Evolutionary conservation across 2,113 vertebrate species (phyloP).

Genomic region (Actenoides hombroni): DNA sequence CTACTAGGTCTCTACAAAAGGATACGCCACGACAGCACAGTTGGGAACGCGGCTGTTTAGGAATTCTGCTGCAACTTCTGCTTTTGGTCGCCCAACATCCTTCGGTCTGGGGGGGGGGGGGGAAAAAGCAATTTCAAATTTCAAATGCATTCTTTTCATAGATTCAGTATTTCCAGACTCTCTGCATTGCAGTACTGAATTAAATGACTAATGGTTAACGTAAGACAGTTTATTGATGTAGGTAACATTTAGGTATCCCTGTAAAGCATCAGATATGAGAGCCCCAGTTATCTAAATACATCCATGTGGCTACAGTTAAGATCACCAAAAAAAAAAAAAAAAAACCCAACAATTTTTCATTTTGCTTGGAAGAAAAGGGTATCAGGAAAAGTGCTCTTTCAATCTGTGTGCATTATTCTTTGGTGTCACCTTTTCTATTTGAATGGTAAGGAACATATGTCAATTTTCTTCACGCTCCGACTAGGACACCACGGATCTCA

Average conservation of each 20-base stretch:
- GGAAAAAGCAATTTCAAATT: slow-evolving; percentile 10
- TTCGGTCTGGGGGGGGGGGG: slow-evolving; percentile 76
- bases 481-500: neutral
- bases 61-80: slow-evolving; percentile 94
- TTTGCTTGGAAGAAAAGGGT: neutral
- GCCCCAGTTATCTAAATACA: neutral
- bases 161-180: neutral
- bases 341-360: neutral
- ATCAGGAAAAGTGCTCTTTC: neutral
- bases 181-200: accelerated
- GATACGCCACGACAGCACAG: slow-evolving; percentile 94
- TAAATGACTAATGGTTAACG: neutral
- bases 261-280: neutral
- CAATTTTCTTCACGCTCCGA: neutral
- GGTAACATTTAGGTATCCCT: neutral
- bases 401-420: neutral
- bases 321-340: neutral
- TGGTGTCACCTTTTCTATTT: neutral
- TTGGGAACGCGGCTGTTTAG: slow-evolving; percentile 88
- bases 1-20: slow-evolving; percentile 63
- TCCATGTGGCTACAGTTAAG: neutral
- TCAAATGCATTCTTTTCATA: neutral
- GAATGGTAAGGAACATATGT: neutral
- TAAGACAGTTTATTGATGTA: neutral
- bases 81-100: slow-evolving; percentile 94